Conservation (phyloP, 2,888 invertebrate species). For the Clepsis dumicolana region DNA sequence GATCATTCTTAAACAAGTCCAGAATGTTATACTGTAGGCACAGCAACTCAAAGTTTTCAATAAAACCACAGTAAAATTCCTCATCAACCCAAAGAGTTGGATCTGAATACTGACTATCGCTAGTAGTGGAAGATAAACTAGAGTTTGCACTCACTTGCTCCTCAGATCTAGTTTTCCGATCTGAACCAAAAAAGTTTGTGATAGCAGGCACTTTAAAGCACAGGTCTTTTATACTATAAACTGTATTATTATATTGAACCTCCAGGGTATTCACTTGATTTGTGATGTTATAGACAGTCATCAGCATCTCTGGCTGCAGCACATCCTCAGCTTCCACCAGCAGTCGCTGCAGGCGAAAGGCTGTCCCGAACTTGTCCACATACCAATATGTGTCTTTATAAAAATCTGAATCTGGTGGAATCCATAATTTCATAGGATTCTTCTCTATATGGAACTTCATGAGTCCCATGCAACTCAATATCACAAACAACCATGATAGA, state of each 20-base stretch:
- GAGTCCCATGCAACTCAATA: slow-evolving; percentile 87
- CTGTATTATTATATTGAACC: slow-evolving; percentile 60
- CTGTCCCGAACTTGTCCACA: slow-evolving; percentile 88
- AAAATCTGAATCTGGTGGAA: slow-evolving; percentile 90
- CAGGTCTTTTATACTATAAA: slow-evolving; percentile 65
- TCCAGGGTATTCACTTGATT: slow-evolving; percentile 75
- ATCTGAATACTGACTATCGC: slow-evolving; percentile 78
- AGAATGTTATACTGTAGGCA: slow-evolving; percentile 89
- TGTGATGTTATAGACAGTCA: slow-evolving; percentile 81
- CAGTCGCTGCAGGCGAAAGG: slow-evolving; percentile 87
- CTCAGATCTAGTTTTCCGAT: slow-evolving; percentile 61
- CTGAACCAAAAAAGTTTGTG: slow-evolving; percentile 64
- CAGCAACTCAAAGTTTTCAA: slow-evolving; percentile 86
- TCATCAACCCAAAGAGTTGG: slow-evolving; percentile 85
- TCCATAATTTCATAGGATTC: slow-evolving; percentile 92
- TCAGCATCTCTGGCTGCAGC: slow-evolving; percentile 86
- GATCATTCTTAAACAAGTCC: slow-evolving; percentile 90
- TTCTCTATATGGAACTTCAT: slow-evolving; percentile 90
- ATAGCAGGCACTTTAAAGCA: slow-evolving; percentile 80
- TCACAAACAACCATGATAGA: slow-evolving; percentile 83
- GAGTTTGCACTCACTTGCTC: slow-evolving; percentile 50
- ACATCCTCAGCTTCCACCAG: slow-evolving; percentile 89
- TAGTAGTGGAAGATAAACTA: slow-evolving; percentile 45
- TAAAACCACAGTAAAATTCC: slow-evolving; percentile 87
- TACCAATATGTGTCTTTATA: slow-evolving; percentile 90